Percentiles rank a stretch among this genome's conserved stretches.
Conservation (phyloP, 2,888 invertebrate species). For the Trachelus tabidus region DNA sequence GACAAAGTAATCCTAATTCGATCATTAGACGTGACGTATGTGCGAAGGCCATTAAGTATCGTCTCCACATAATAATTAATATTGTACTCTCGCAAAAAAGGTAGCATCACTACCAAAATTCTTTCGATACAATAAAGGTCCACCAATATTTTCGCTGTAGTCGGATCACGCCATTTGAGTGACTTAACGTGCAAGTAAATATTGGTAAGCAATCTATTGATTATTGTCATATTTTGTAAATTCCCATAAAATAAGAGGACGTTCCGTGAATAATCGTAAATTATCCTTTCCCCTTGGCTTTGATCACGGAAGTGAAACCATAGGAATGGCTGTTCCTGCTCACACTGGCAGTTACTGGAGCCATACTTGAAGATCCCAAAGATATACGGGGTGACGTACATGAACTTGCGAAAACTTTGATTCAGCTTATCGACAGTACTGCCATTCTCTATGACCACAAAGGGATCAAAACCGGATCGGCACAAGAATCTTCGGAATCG, state of each 20-base stretch:
- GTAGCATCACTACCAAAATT: slow-evolving; percentile 12
- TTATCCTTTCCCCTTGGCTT: not conserved
- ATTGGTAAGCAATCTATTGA: not conserved
- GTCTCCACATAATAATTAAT: slow-evolving; percentile 11
- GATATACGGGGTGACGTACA: not conserved
- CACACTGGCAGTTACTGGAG: not conserved
- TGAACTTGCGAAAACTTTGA: not conserved
- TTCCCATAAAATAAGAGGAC: not conserved
- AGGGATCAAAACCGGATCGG: not conserved
- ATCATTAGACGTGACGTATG: slow-evolving; percentile 11
- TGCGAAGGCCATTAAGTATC: slow-evolving; percentile 19
- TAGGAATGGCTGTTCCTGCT: not conserved
- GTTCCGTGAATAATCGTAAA: not conserved
- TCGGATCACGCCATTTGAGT: not conserved
- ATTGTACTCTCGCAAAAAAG: slow-evolving; percentile 6
- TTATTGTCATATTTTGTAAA: not conserved
- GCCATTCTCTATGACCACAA: not conserved
- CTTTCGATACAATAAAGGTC: slow-evolving; percentile 11
- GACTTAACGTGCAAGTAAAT: not conserved
- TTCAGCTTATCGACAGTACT: not conserved
- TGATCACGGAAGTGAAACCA: not conserved
- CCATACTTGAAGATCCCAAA: not conserved
- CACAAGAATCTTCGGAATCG: not conserved
- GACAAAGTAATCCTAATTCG: slow-evolving; percentile 18
- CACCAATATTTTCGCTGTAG: slow-evolving; percentile 2